A percentile compares a stretch with the other conserved stretches of the same genome.
These are phyloP conservation scores for Urophycis tenuis DNA, from an alignment of 2,797 vertebrate genomes.

Conservation along the genomic window DNA sequence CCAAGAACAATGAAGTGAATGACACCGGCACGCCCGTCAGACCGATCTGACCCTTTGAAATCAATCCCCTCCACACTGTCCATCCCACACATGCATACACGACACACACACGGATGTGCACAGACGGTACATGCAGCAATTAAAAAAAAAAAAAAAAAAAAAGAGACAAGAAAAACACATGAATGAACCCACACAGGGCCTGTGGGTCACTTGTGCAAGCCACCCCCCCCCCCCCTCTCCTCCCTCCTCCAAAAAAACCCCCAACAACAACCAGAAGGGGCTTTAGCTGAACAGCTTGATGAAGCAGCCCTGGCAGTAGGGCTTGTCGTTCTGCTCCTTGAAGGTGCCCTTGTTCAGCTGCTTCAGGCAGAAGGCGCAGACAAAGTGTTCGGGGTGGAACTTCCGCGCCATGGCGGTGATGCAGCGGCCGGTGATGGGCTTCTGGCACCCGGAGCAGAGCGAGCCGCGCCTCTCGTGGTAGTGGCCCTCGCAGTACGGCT, in stretches of 20 bases:
- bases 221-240: not conserved
- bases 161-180: not conserved
- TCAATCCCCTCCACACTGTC: slow-evolving; percentile 21
- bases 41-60: slow-evolving; percentile 4
- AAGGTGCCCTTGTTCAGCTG: slow-evolving; percentile 98
- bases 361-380: slow-evolving; percentile 95
- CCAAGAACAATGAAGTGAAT: slow-evolving; percentile 43
- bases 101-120: slow-evolving; percentile 9
- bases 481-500: slow-evolving; percentile 93
- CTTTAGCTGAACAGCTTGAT: slow-evolving; percentile 90
- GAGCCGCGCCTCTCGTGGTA: slow-evolving; percentile 91
- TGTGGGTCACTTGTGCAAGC: not conserved
- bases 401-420: slow-evolving; percentile 96
- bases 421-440: slow-evolving; percentile 95
- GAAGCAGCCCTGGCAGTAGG: slow-evolving; percentile 94
- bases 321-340: slow-evolving; percentile 97
- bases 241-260: not conserved
- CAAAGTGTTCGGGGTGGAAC: slow-evolving; percentile 95
- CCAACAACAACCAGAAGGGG: not conserved
- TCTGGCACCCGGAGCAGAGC: slow-evolving; percentile 92
- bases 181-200: not conserved
- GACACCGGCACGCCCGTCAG: slow-evolving; percentile 23
- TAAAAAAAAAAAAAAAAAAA: not conserved
- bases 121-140: slow-evolving; percentile 15
- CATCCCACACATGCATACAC: slow-evolving; percentile 25